phyloP scores from a whole-genome alignment of 2,797 vertebrate species.

The Pterois miles region DNA sequence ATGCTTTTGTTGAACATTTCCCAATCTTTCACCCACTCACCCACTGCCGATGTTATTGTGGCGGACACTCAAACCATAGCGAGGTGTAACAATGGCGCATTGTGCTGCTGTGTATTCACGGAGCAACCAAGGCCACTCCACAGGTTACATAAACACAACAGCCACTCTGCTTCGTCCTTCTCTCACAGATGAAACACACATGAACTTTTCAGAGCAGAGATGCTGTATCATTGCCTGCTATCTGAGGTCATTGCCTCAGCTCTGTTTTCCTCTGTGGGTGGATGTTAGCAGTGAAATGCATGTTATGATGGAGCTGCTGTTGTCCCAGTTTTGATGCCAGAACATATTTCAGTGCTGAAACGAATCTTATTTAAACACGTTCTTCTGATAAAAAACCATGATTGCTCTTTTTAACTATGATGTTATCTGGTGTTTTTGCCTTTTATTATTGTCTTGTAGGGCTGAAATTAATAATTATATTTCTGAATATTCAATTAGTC shows the following conservation, averaged over 20 bases:
- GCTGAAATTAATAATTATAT: no score
- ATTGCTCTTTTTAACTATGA: background rate
- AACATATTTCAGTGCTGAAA: background rate
- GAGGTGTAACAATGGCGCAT: slow-evolving; percentile 33
- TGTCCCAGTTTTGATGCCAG: background rate
- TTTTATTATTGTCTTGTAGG: background rate
- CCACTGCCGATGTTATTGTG: slow-evolving; percentile 36
- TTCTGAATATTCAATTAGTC: background rate
- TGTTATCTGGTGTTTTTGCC: background rate
- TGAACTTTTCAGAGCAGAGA: slow-evolving; percentile 58
- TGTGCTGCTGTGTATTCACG: slow-evolving; percentile 29
- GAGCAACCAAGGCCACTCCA: slow-evolving; percentile 54
- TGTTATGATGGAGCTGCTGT: background rate
- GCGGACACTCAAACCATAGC: slow-evolving; percentile 35
- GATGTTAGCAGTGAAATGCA: slow-evolving; percentile 9
- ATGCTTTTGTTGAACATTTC: slow-evolving; percentile 34
- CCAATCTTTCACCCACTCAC: slow-evolving; percentile 33
- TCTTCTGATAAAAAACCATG: background rate
- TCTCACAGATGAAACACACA: slow-evolving; percentile 12
- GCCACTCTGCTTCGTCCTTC: slow-evolving; percentile 43
- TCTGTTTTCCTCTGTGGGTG: slow-evolving; percentile 19
- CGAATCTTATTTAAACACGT: background rate
- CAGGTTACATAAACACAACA: slow-evolving; percentile 51
- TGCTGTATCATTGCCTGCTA: background rate
- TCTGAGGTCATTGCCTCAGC: slow-evolving; percentile 25